phyloP scores from a whole-genome alignment of 1,140 invertebrate species.

The Zophobas atratus region DNA sequence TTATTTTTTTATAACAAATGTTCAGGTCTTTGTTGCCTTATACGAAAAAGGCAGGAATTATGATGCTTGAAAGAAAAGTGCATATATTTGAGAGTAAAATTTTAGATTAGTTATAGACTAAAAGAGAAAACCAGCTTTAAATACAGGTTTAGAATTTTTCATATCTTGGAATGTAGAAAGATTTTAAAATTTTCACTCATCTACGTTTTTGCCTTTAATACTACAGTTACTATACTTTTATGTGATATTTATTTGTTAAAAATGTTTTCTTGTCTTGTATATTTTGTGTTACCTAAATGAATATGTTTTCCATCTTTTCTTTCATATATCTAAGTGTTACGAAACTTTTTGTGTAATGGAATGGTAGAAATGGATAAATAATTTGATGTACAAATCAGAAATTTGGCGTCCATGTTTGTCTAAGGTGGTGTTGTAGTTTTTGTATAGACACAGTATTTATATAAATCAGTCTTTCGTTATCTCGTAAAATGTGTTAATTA shows the following conservation, averaged over 20 bases:
- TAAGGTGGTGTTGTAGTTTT: conserved; percentile 51
- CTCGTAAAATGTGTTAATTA: conserved; percentile 40
- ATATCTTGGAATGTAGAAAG: conserved; percentile 7
- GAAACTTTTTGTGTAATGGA: conserved; percentile 1
- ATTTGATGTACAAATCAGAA: conserved; percentile 41
- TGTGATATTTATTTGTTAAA: conserved; percentile 17
- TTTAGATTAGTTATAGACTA: conserved; percentile 32
- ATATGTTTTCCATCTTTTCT: background rate
- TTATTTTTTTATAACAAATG: conserved; percentile 38
- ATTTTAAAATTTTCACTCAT: conserved; percentile 2
- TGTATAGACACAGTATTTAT: conserved; percentile 47
- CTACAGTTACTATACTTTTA: conserved; percentile 19
- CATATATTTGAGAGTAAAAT: conserved; percentile 35
- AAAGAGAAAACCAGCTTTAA: conserved; percentile 37
- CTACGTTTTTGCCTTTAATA: conserved; percentile 2
- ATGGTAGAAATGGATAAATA: conserved; percentile 5
- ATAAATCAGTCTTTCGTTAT: conserved; percentile 39
- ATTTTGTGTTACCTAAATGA: conserved; percentile 1
- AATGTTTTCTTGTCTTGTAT: background rate
- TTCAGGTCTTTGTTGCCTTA: conserved; percentile 44
- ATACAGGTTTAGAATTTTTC: conserved; percentile 26
- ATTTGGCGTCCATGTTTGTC: conserved; percentile 54
- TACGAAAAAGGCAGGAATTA: conserved; percentile 38
- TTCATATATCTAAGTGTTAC: background rate
- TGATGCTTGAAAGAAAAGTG: conserved; percentile 34